Percentiles rank a stretch among this genome's conserved stretches.
Evolutionary conservation across 2,113 vertebrate genomes (phyloP).

Genomic region (Aplodontia rufa): DNA sequence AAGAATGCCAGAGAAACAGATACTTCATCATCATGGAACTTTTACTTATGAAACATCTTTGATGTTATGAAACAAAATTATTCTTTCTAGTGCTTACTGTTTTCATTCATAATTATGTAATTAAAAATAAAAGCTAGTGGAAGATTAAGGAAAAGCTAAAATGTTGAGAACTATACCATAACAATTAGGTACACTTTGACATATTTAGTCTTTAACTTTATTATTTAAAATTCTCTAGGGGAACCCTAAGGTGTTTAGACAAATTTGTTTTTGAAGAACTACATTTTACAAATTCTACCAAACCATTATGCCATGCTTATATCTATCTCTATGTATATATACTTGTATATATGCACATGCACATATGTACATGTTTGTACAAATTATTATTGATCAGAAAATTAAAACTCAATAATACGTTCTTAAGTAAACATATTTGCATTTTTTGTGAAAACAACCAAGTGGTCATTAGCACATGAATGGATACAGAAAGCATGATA

Average conservation of each 20-base stretch:
- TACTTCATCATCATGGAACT: not conserved
- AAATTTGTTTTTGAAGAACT: not conserved
- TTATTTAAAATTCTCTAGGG: not conserved
- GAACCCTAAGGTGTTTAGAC: not conserved
- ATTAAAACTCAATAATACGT: not conserved
- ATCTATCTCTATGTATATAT: not conserved
- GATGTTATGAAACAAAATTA: not conserved
- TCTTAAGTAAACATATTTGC: not conserved
- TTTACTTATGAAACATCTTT: not conserved
- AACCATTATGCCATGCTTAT: not conserved
- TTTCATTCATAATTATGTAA: not conserved
- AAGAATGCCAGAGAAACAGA: not conserved
- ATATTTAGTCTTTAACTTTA: not conserved
- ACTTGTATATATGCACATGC: not conserved
- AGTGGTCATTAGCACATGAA: not conserved
- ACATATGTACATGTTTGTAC: not conserved
- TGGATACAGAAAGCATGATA: not conserved
- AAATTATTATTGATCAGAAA: slow-evolving; percentile 18
- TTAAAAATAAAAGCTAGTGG: not conserved
- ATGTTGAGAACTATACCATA: not conserved
- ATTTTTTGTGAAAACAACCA: not conserved
- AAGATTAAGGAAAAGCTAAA: not conserved
- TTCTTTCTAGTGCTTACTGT: not conserved
- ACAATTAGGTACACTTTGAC: not conserved
- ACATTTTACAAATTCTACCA: not conserved